Evolutionary conservation across 2,113 vertebrate genomes (phyloP).

Genomic region (Manacus vitellinus): DNA sequence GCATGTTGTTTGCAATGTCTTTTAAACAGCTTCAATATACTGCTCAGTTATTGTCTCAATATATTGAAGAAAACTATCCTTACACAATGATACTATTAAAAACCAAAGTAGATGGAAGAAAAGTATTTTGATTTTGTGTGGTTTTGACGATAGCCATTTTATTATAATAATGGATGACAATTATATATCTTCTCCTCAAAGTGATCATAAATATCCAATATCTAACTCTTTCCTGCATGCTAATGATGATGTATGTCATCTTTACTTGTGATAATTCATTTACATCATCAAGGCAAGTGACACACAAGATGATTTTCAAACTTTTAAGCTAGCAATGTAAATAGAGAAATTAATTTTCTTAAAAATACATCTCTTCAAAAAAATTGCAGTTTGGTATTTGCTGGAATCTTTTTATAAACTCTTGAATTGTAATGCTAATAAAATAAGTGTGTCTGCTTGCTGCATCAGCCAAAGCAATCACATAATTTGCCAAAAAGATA

Average conservation of each 20-base stretch:
- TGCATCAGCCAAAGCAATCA: slow-evolving; percentile 20
- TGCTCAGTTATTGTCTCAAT: neutral
- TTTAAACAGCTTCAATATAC: neutral
- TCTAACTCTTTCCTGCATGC: neutral
- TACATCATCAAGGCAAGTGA: neutral
- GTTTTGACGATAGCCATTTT: neutral
- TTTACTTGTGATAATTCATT: slow-evolving; percentile 30
- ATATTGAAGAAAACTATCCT: neutral
- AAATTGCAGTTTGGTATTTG: neutral
- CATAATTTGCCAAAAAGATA: slow-evolving; percentile 4
- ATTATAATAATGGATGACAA: neutral
- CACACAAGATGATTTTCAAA: neutral
- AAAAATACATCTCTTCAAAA: neutral
- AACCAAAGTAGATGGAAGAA: neutral
- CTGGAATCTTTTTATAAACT: neutral
- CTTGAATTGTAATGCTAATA: neutral
- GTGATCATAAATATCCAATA: slow-evolving; percentile 18
- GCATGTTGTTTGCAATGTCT: neutral
- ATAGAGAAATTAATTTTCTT: neutral
- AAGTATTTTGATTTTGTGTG: neutral
- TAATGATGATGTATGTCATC: slow-evolving; percentile 27
- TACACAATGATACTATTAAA: neutral
- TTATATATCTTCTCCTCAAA: slow-evolving; percentile 15
- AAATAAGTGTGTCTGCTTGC: neutral
- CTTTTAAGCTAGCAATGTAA: neutral